Evolutionary conservation across 2,113 vertebrate species (phyloP), one percentile per base, ranked within the genome.

Genomic region (Ophiodon elongatus): DNA sequence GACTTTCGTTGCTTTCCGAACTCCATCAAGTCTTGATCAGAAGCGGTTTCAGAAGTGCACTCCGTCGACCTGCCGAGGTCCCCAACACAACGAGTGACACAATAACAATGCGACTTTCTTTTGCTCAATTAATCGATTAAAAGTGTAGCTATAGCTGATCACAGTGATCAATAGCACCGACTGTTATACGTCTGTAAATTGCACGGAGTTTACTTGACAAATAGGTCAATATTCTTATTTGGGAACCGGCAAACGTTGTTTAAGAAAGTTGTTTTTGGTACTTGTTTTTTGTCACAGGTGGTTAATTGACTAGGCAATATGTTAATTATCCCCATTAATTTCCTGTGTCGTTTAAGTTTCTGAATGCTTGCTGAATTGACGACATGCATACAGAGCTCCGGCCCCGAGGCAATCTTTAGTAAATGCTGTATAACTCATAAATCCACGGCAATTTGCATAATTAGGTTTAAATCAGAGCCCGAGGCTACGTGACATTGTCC

Each of bases 361-460:
- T 59, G 14, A 63, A 63, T 29, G 78, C 73, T 57, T 4, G 62
- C 59, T 67, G 43, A 74, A 62, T n/a, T 39, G 69, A 57, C 21
- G 64, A 60, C 27, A 19, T 33, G 60, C 56, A 68, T 1, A 25
- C 65, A 41, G 52, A 76, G 69, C 80, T 70, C 19, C 14, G 59
- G 86, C 85, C 90, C 66, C 68, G n/a, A 72, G 88, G 87, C 87
- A 76, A 21, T 79, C 79, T 92, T 64, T 84, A 89, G 80, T 80
- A 87, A 88, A 88, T 6, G 83, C 81, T 76, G 65, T 85, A 59
- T 66, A 88, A 85, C 85, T 91, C 37, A 91, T 91, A 94, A 94
- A 94, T 96, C 94, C 89, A 80, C 50, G 63, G 14, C 65, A 59
- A 84, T 96, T 94, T 93, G 79, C 92, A 92, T 95, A 94, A 95